These are phyloP conservation scores for Anableps anableps DNA, from an alignment of 2,797 vertebrate species.

Conservation along the genomic window DNA sequence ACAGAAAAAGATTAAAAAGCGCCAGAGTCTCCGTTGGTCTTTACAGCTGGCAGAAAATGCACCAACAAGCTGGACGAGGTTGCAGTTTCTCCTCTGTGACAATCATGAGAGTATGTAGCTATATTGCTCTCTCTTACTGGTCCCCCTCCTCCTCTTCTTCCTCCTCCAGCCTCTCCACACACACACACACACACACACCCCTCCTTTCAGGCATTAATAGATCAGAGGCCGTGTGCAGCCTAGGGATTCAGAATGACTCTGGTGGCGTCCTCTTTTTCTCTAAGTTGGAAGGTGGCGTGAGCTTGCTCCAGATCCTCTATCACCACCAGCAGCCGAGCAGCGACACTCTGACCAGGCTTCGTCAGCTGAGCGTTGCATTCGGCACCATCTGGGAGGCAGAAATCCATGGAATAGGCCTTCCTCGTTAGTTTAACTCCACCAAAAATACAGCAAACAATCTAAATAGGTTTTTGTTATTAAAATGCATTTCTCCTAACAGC, in stretches of 20 bases:
- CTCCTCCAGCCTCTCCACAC: not conserved
- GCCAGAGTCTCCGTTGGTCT: slow-evolving; percentile 40
- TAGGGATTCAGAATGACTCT: slow-evolving; percentile 72
- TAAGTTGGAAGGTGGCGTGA: slow-evolving; percentile 81
- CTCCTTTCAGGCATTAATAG: slow-evolving; percentile 19
- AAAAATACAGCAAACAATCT: not conserved
- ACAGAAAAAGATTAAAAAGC: slow-evolving; percentile 52
- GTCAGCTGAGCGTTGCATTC: slow-evolving; percentile 46
- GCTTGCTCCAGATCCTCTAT: slow-evolving; percentile 85
- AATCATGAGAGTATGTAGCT: slow-evolving; percentile 19
- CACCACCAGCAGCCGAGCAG: slow-evolving; percentile 78
- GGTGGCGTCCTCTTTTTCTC: slow-evolving; percentile 73
- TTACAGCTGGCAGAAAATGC: slow-evolving; percentile 25
- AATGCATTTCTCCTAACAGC: not conserved
- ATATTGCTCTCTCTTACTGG: slow-evolving; percentile 29
- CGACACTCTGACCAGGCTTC: slow-evolving; percentile 56
- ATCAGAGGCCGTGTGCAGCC: slow-evolving; percentile 34
- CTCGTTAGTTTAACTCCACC: not conserved
- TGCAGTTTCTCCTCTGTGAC: slow-evolving; percentile 22
- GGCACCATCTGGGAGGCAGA: slow-evolving; percentile 59
- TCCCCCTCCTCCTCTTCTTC: not conserved
- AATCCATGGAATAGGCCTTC: not conserved
- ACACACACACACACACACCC: too few species aligned
- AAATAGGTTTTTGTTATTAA: not conserved
- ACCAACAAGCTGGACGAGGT: slow-evolving; percentile 41